Evolutionary conservation across 2,113 vertebrate species (phyloP).

Genomic region (Paratilapia polleni): DNA sequence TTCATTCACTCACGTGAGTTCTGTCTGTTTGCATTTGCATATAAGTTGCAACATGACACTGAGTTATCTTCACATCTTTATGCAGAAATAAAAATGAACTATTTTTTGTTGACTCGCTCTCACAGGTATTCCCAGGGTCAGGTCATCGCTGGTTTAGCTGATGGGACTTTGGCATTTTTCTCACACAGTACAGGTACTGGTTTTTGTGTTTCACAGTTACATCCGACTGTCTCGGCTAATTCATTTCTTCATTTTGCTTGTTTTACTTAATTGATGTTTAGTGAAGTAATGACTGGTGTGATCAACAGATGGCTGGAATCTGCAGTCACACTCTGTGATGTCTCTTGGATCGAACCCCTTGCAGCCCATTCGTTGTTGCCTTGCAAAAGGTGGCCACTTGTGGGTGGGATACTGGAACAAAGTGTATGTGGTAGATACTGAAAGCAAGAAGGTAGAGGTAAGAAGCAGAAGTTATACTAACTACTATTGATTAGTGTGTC

Average conservation of each 20-base stretch:
- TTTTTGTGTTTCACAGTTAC: neutral
- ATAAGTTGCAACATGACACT: neutral
- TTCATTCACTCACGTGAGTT: constrained; percentile 82
- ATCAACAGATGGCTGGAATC: constrained; percentile 77
- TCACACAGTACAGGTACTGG: constrained; percentile 70
- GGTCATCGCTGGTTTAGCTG: constrained; percentile 80
- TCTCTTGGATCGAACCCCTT: constrained; percentile 74
- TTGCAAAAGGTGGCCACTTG: constrained; percentile 71
- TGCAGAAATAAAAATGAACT: neutral
- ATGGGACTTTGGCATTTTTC: constrained; percentile 81
- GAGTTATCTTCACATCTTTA: neutral
- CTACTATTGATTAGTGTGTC: neutral
- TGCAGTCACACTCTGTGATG: constrained; percentile 70
- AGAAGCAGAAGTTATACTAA: neutral
- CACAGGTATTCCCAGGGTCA: constrained; percentile 74
- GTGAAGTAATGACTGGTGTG: neutral
- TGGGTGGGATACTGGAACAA: constrained; percentile 85
- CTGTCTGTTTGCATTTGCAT: neutral
- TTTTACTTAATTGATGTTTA: neutral
- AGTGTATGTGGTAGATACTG: constrained; percentile 76
- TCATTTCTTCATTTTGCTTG: neutral
- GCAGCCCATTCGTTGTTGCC: constrained; percentile 83
- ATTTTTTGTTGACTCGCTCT: neutral
- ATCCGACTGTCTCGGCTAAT: neutral
- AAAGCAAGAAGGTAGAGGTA: constrained; percentile 77